These are phyloP conservation scores for Drosophila algonquin DNA, from an alignment of 2,888 invertebrate species.

Conservation along the genomic window DNA sequence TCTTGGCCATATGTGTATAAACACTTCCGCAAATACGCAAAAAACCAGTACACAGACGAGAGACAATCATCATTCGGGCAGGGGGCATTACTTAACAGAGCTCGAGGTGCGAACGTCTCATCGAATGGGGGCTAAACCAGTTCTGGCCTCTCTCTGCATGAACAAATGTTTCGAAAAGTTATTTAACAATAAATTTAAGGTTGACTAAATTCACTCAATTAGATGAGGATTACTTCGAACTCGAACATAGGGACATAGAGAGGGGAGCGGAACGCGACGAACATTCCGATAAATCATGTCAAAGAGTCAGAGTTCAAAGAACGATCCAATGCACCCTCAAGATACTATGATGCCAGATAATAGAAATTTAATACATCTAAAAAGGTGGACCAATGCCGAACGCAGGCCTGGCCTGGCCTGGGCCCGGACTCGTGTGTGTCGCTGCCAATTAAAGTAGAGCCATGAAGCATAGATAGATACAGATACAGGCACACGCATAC, in stretches of 20 bases:
- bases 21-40: slow-evolving; percentile 58
- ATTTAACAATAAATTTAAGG: slow-evolving; percentile 52
- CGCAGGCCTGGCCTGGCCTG: background rate
- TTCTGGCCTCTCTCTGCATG: slow-evolving; percentile 30
- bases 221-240: slow-evolving; percentile 12
- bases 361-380: slow-evolving; percentile 36
- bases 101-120: slow-evolving; percentile 41
- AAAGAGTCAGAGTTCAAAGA: slow-evolving; percentile 28
- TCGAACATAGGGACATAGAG: too few relatives aligned
- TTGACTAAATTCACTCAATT: slow-evolving; percentile 48
- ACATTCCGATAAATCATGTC: slow-evolving; percentile 29
- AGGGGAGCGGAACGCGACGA: background rate
- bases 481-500: slow-evolving; percentile 7
- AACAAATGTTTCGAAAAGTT: slow-evolving; percentile 38
- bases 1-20: slow-evolving; percentile 8
- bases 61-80: slow-evolving; percentile 54
- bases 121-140: slow-evolving; percentile 54
- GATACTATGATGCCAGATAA: slow-evolving; percentile 19
- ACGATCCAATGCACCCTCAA: slow-evolving; percentile 24
- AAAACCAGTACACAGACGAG: slow-evolving; percentile 52
- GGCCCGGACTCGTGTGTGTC: slow-evolving; percentile 14
- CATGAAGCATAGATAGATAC: slow-evolving; percentile 23
- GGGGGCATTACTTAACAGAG: slow-evolving; percentile 50
- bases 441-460: slow-evolving; percentile 23
- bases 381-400: slow-evolving; percentile 24